phyloP scores from a whole-genome alignment of 2,888 invertebrate genomes.

The Leptinotarsa peninsularis region DNA sequence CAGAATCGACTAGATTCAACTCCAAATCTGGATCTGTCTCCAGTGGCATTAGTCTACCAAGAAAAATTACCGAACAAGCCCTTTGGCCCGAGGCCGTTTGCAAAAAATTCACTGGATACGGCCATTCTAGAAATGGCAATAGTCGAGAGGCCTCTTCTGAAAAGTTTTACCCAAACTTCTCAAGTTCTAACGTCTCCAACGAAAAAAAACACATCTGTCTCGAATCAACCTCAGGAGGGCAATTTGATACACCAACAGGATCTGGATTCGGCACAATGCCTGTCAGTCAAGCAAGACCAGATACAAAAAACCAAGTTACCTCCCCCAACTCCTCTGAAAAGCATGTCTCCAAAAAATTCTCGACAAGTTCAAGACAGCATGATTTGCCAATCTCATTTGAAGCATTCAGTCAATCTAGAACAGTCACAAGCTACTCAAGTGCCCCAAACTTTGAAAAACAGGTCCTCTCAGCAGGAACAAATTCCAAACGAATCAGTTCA shows the following conservation, averaged over 20 bases:
- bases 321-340: not conserved
- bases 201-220: not conserved
- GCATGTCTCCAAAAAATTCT: not conserved
- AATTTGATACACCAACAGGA: constrained; percentile 13
- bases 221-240: constrained; percentile 20
- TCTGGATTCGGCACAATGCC: constrained; percentile 24
- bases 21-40: constrained; percentile 19
- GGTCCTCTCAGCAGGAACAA: constrained; percentile 3
- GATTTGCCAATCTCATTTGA: too few species aligned
- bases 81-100: constrained; percentile 6
- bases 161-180: constrained; percentile 13
- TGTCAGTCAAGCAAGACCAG: constrained; percentile 1
- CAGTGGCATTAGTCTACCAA: not conserved
- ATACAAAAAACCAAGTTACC: not conserved
- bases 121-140: constrained; percentile 8
- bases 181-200: not conserved
- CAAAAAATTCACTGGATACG: not conserved
- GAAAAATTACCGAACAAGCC: constrained; percentile 3
- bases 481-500: constrained; percentile 28
- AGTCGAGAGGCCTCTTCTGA: constrained; percentile 7
- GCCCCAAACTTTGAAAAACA: not conserved
- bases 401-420: not conserved
- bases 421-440: not conserved
- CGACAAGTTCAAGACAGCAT: constrained; percentile 13
- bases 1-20: constrained; percentile 18